A percentile compares a stretch with the other conserved stretches of the same genome.
phyloP scores from a whole-genome alignment of 2,888 invertebrate genomes.

The Drosophila paracracens region DNA sequence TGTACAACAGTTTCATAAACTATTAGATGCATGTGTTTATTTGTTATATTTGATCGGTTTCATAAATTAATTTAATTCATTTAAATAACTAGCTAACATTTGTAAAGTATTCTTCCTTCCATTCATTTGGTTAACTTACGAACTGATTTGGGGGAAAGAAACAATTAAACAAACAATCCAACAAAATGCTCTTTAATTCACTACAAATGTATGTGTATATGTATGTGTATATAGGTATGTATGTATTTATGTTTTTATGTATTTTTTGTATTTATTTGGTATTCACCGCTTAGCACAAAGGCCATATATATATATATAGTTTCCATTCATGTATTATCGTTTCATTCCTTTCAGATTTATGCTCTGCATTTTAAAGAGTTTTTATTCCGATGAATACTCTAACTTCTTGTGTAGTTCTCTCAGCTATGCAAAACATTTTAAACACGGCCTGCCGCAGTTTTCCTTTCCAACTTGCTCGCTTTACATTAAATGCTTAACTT shows the following conservation, averaged over 20 bases:
- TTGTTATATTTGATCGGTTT: constrained; percentile 34
- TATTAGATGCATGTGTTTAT: constrained; percentile 55
- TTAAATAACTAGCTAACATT: constrained; percentile 81
- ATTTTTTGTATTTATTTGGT: constrained; percentile 18
- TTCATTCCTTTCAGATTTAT: constrained; percentile 26
- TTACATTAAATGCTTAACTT: constrained; percentile 69
- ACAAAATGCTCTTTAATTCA: constrained; percentile 54
- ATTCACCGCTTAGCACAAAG: constrained; percentile 51
- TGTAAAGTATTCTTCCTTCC: constrained; percentile 39
- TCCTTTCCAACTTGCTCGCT: constrained; percentile 2
- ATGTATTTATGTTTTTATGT: constrained; percentile 12
- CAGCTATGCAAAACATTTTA: constrained; percentile 56
- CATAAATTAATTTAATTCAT: constrained; percentile 65
- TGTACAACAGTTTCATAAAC: constrained; percentile 78
- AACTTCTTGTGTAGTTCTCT: constrained; percentile 16
- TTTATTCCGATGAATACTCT: constrained; percentile 2
- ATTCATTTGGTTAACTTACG: constrained; percentile 32
- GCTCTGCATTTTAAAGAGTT: constrained; percentile 27
- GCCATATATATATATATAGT: constrained; percentile 50
- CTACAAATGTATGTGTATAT: constrained; percentile 46
- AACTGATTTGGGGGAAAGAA: constrained; percentile 40
- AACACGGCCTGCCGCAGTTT: constrained; percentile 65
- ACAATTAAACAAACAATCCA: constrained; percentile 62
- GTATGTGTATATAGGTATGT: constrained; percentile 21
- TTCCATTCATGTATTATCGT: constrained; percentile 21